Conservation (phyloP, 2,888 invertebrate species). For the Chrysotoxum bicinctum region DNA sequence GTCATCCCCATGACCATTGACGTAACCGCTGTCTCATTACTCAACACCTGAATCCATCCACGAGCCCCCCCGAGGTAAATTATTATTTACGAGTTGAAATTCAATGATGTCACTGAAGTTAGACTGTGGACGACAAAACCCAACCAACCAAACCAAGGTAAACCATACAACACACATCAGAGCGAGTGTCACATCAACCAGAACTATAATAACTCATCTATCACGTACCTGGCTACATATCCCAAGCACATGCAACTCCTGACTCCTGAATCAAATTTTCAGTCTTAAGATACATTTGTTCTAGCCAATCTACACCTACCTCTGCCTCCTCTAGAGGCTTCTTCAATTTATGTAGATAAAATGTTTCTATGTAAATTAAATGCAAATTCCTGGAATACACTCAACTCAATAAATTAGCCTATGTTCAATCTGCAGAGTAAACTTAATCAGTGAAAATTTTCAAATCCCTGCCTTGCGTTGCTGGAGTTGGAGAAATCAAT, state of each 20-base stretch:
- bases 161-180: constrained; percentile 15
- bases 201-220: constrained; percentile 60
- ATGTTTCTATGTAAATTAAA: background rate
- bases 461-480: background rate
- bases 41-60: constrained; percentile 40
- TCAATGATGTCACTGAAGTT: constrained; percentile 25
- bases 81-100: constrained; percentile 47
- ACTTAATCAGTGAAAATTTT: background rate
- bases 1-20: constrained; percentile 58
- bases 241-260: background rate
- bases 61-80: constrained; percentile 19
- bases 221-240: background rate
- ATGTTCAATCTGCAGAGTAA: background rate
- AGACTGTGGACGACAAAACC: constrained; percentile 5
- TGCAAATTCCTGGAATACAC: background rate
- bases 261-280: background rate
- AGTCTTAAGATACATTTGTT: constrained; percentile 3
- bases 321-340: background rate
- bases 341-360: background rate
- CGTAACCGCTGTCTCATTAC: constrained; percentile 61
- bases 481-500: background rate
- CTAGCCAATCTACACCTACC: background rate
- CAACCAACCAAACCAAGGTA: background rate
- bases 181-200: constrained; percentile 48
- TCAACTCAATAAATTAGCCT: constrained; percentile 14